Evolutionary conservation across 1,140 invertebrate species (phyloP), one percentile per base, ranked within the genome.

Genomic region (Cydia splendana): DNA sequence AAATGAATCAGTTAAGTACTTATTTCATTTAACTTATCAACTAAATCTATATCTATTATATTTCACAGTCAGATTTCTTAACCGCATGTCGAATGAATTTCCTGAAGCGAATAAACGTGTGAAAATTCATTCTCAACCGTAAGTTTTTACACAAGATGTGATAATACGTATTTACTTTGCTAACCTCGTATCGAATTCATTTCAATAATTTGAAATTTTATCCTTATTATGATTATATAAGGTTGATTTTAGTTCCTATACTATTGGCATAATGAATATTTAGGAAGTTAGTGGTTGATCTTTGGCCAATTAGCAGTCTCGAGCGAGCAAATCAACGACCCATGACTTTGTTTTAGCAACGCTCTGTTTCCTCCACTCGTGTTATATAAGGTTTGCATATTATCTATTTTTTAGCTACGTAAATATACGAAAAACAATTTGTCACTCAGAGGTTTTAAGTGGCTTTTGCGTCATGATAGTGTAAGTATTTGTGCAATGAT

Each of bases 101-200:
- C 67, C 67, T 71, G 67, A 38, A 71, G 30, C 67, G 67, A 71
- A 38, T 71, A 71, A 71, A 71, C 67, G 67, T 71, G 67, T 71
- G 67, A 71, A 71, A 71, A 38, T 71, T 38, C 13, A 20, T 69
- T 71, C 7, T 15, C 67, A 71, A 38, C 38, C 67, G 67, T 38
- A 18, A 18, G 65, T 71, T 71, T 71, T 71, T 71, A 71, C 67
- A 71, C 67, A 71, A 71, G 15, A 71, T 71, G 3, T 71, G 34
- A 42, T 24, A 62, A 2, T 24, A 24, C 3, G 4, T 24, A 24
- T 20, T 62, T 24, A 24, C 20, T 62, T 62, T 24, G 20, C 9
- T 10, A 24, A 62, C 20, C 18, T 62, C 57, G 2, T 12, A 62
- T 62, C 7, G 6, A 20, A 62, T 0, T 18, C 24, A 34, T 7